Conservation (phyloP, 1,140 invertebrate species). For the Penaeus indicus region DNA sequence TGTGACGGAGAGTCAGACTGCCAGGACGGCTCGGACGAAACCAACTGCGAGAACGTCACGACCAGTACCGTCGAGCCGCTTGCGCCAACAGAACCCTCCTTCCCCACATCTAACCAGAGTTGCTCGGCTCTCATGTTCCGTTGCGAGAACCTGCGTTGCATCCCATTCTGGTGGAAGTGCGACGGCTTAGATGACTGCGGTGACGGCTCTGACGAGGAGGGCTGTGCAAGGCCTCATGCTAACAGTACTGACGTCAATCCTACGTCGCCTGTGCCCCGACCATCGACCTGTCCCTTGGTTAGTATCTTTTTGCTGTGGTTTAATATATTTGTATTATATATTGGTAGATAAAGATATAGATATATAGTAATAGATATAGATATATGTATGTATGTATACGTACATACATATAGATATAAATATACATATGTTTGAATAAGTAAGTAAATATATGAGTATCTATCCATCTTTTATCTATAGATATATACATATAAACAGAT, state of each 20-base stretch:
- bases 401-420: too few species aligned
- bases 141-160: slow-evolving; percentile 72
- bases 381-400: too few species aligned
- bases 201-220: slow-evolving; percentile 74
- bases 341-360: too few species aligned
- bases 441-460: too few species aligned
- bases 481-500: too few species aligned
- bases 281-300: slow-evolving; percentile 17
- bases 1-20: slow-evolving; percentile 86
- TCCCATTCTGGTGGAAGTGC: slow-evolving; percentile 71
- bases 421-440: too few species aligned
- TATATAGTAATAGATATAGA: too few species aligned
- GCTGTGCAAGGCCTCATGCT: slow-evolving; percentile 70
- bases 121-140: slow-evolving; percentile 70
- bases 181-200: slow-evolving; percentile 72
- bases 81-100: slow-evolving; percentile 65
- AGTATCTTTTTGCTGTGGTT: background rate
- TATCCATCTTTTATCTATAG: too few species aligned
- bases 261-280: background rate
- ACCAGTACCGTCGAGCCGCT: background rate
- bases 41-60: slow-evolving; percentile 55
- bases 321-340: too few species aligned
- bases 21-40: slow-evolving; percentile 40
- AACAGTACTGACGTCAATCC: background rate
- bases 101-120: slow-evolving; percentile 66